Percentiles rank a stretch among this genome's conserved stretches.
These are phyloP conservation scores for Acheta domesticus DNA, from an alignment of 2,888 invertebrate species.

Conservation along the genomic window DNA sequence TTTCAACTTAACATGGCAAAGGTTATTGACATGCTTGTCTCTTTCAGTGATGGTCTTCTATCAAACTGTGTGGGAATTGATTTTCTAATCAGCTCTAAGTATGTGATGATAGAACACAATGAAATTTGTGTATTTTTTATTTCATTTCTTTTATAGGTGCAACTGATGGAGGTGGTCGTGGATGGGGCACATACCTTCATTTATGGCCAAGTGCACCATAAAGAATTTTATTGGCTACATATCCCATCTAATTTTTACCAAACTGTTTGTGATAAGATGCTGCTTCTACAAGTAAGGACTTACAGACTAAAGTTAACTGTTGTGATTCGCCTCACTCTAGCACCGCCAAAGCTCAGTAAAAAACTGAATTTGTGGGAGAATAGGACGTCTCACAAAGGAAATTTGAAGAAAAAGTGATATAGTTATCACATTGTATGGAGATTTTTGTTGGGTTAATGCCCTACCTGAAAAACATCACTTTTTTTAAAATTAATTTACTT, in stretches of 20 bases:
- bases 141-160: conserved; percentile 41
- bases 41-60: no score
- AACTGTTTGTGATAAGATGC: not conserved
- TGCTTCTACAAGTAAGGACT: not conserved
- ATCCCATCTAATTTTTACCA: not conserved
- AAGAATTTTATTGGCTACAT: not conserved
- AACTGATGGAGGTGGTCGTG: conserved; percentile 44
- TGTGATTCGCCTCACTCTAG: not conserved
- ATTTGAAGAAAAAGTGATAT: not conserved
- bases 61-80: no score
- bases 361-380: not conserved
- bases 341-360: not conserved
- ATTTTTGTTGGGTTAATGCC: no score
- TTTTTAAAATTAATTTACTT: no score
- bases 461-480: no score
- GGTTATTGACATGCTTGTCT: no score
- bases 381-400: not conserved
- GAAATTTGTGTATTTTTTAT: not conserved
- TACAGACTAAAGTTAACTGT: not conserved
- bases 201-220: conserved; percentile 44
- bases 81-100: no score
- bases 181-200: conserved; percentile 64
- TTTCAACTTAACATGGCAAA: no score
- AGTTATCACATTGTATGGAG: no score
- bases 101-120: no score